Evolutionary conservation across 2,797 vertebrate species (phyloP), one percentile per base, ranked within the genome.

Genomic region (Avahi laniger): DNA sequence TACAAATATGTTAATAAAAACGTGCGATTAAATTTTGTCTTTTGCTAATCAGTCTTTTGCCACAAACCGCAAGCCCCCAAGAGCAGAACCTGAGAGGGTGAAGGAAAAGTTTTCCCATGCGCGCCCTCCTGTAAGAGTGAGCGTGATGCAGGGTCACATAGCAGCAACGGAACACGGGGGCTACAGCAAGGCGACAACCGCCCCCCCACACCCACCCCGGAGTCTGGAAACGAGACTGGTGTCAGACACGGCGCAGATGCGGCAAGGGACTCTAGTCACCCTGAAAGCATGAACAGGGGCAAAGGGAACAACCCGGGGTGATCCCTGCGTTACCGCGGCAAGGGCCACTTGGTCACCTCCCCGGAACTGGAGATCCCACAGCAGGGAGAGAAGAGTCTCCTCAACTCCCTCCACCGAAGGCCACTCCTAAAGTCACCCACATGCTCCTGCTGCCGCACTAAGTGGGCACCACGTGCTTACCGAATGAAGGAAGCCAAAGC

Each of bases 1-100:
- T 67, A 4, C 13, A 75, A 67, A 57, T 41, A 87, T 11, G 35
- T 73, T 95, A 79, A 87, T 87, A 92, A 84, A 94, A 93, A 86
- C 9, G 69, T 3, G 8, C 63, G 46, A 69, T 61, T 79, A 38
- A 65, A 48, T 72, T 50, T 67, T 63, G 38, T 57, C 24, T 67
- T 9, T 79, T 94, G 61, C 57, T 69, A 48, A 87, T 70, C 61
- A 82, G 12, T 70, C 46, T 75, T 96, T 82, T 82, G 72, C 85
- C 52, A 61, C 63, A 70, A 93, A 46, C 70, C 28, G 50, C 35
- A 94, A 54, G 41, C 15, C 22, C 35, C 65, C 38, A 80, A 46
- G 22, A 30, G 81, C 0, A 54, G 22, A 93, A 91, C 28, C 26
- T 67, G 93, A 92, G 54, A 59, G 33, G 46, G 26, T 3, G 46